Conservation (phyloP, 2,113 vertebrate genomes). For the Eleginops maclovinus region DNA sequence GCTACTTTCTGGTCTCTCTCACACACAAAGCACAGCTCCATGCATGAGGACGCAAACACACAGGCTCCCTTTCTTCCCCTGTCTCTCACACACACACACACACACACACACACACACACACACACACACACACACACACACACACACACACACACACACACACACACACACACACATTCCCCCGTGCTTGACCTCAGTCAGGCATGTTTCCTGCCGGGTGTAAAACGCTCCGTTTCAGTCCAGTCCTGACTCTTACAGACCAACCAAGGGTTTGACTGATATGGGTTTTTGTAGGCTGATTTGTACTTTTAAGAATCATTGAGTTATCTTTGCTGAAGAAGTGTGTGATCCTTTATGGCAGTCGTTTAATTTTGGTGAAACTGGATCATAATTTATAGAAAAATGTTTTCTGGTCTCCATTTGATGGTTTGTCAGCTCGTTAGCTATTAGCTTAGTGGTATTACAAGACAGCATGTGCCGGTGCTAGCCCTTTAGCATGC, state of each 20-base stretch:
- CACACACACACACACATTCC: conserved; percentile 6
- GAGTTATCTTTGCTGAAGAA: too few species aligned
- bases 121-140: conserved; percentile 5
- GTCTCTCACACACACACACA: background rate
- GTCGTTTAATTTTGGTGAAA: too few species aligned
- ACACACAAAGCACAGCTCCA: background rate
- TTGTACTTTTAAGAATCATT: background rate
- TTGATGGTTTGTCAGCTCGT: too few species aligned
- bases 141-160: conserved; percentile 13
- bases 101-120: conserved; percentile 7
- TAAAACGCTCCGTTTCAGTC: conserved; percentile 60
- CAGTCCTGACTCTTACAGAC: conserved; percentile 36
- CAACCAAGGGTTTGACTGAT: conserved; percentile 7
- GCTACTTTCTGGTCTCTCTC: conserved; percentile 84
- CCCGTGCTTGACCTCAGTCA: conserved; percentile 49
- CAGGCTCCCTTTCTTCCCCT: background rate
- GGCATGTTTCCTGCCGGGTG: conserved; percentile 63
- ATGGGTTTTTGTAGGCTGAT: background rate
- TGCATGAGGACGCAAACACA: background rate
- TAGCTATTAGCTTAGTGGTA: too few species aligned
- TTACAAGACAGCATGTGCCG: too few species aligned
- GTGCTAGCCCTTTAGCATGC: too few species aligned
- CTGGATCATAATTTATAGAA: too few species aligned
- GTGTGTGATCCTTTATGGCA: too few species aligned
- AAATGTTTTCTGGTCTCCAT: too few species aligned